Base-by-base conservation (phyloP, 2,797 vertebrate species). In the Anguilla anguilla region DNA sequence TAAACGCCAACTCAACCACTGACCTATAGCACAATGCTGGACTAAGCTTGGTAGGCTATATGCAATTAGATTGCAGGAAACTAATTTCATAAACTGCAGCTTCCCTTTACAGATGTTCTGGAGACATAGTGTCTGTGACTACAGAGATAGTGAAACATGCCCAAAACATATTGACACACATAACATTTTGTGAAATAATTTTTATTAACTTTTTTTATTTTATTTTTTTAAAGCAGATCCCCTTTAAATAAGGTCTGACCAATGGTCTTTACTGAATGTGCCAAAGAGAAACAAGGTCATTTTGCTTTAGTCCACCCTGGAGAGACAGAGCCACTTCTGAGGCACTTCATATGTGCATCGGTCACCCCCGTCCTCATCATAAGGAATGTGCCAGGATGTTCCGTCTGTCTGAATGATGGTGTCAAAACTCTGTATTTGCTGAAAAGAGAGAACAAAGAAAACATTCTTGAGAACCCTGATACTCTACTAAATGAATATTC, bases 361-460 rank as follows among this genome's bases (percentile, higher is more conserved):
- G 91, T 97, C 95, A 35, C 95, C 94, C 82, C 89, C 90, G 1
- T 90, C 89, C 86, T 97, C 95, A 87, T 99, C 98, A 22, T 97
- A 99, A 2, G 99, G 98, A 90, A 99, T 93, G 88, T 99, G 99
- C 98, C 98, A 99, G 0, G 97, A 96, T 84, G 93, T 92, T n/a
- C 93, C 95, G 19, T 95, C 94, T 17, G 95, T 97, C 94, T 99
- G 98, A 53, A 99, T 83, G 83, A 99, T 96, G 31, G 98, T 98
- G 93, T 99, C 97, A 0, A 97, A 98, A 85, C 72, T 85, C 49
- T 91, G 91, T 87, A 96, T 93, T 89, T 90, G 94, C 99, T 99
- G 93, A 89, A 91, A 93, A 87, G 64, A 91, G 6, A 74, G 85
- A 3, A 89, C 53, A 31, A 49, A 9, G 25, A 55, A 11, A 28